Base-by-base conservation (phyloP, 1,140 invertebrate species). In the Drosophila equinoxialis region DNA sequence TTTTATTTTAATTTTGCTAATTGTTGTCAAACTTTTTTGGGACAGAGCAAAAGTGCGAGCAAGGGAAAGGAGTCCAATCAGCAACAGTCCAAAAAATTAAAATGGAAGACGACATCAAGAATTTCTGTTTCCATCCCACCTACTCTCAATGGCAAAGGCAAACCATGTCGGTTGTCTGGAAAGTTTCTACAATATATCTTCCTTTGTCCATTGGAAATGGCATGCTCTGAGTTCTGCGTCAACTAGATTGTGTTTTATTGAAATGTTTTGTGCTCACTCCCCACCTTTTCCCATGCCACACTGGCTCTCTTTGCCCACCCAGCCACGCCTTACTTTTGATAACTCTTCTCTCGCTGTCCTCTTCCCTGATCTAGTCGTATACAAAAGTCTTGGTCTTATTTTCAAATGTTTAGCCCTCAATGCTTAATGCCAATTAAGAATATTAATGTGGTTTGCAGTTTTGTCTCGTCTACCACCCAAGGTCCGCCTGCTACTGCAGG, bases 361-460 rank as follows among this genome's bases (percentile, higher is more conserved):
- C 3, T 17, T 11, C 7, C 45, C 17, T 51, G 45, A 17, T 17
- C 45, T 51, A 51, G 45, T 51, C 17, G 8, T 51, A 8, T 17
- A 48, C 14, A 20, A 20, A 10, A 23, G 45, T 51, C 17, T 8
- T 51, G 23, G 66, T 68, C 68, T 70, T 42, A 59, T 71, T 82
- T 65, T 67, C 79, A 63, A 77, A 66, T 67, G 54, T 55, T 67
- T 30, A 55, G 51, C 42, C 65, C 42, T 61, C 66, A 62, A 79
- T 75, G 79, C 71, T 79, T 86, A 86, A 89, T 87, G 83, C 79
- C 83, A 87, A 87, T 89, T 87, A 87, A 70, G 76, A 79, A 83
- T 87, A 87, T 87, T 87, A 83, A 87, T 83, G 86, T 89, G 73
- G 72, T 77, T 83, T 86, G 83, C 70, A 79, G 69, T 23, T 61